Conservation (phyloP, 1,140 invertebrate genomes). For the Musca domestica region DNA sequence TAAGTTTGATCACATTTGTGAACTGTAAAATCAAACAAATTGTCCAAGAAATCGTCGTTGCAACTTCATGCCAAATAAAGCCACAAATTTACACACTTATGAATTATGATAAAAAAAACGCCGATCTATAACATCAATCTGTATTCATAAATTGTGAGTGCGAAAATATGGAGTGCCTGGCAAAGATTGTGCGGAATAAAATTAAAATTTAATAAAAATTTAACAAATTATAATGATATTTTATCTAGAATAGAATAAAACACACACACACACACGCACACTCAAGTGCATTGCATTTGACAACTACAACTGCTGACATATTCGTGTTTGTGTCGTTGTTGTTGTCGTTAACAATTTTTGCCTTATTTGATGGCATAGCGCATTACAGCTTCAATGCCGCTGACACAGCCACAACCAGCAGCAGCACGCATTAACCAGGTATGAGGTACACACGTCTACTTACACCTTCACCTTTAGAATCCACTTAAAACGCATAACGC, state of each 20-base stretch:
- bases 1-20: not conserved
- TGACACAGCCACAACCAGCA: not conserved
- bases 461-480: constrained; percentile 21
- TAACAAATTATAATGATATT: constrained; percentile 17
- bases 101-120: not conserved
- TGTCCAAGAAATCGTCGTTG: constrained; percentile 9
- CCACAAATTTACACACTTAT: not conserved
- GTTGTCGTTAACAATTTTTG: too few relatives aligned
- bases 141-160: too few relatives aligned
- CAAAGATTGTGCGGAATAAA: not conserved
- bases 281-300: too few relatives aligned
- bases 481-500: constrained; percentile 10
- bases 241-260: not conserved
- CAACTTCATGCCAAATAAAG: not conserved
- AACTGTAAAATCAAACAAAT: constrained; percentile 1
- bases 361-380: too few relatives aligned
- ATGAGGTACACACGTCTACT: not conserved
- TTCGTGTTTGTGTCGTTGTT: too few relatives aligned
- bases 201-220: constrained; percentile 20
- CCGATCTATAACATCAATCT: too few relatives aligned
- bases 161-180: not conserved
- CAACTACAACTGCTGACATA: too few relatives aligned
- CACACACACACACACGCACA: too few relatives aligned
- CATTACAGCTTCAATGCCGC: too few relatives aligned
- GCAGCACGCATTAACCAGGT: too few relatives aligned